A percentile compares a stretch with the other conserved stretches of the same genome.
These are phyloP conservation scores for Diuraphis noxia DNA, from an alignment of 1,140 invertebrate genomes.

Conservation along the genomic window DNA sequence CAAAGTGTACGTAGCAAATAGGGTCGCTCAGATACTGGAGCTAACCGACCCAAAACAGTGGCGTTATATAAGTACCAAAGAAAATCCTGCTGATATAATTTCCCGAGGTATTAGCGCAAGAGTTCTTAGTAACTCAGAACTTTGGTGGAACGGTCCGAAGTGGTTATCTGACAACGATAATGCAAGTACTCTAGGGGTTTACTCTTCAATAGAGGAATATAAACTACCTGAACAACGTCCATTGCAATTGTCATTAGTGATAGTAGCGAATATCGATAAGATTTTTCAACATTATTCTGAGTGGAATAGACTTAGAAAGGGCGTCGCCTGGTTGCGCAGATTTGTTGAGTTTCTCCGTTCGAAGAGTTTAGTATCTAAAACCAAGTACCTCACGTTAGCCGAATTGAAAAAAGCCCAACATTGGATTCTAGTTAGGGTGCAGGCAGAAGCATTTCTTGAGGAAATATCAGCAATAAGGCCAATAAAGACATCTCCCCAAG, in stretches of 20 bases:
- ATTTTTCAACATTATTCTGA: too few species aligned
- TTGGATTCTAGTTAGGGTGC: neutral
- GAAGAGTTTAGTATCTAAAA: neutral
- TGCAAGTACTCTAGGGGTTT: too few species aligned
- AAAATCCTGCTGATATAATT: slow-evolving; percentile 61
- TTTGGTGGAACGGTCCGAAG: neutral
- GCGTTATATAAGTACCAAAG: slow-evolving; percentile 58
- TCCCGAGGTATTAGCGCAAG: slow-evolving; percentile 57
- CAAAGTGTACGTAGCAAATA: slow-evolving; percentile 18
- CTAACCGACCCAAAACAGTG: slow-evolving; percentile 55
- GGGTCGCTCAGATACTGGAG: slow-evolving; percentile 16
- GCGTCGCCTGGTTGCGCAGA: neutral
- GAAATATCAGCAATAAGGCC: too few species aligned
- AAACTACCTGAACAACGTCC: neutral
- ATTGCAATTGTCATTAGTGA: neutral
- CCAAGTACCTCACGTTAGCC: neutral
- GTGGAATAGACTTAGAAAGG: too few species aligned
- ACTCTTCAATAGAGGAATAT: neutral
- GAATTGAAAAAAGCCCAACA: neutral
- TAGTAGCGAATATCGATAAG: too few species aligned
- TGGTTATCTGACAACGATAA: too few species aligned
- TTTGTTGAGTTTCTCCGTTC: neutral
- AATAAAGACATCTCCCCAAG: neutral
- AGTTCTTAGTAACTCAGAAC: neutral
- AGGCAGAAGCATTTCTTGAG: too few species aligned